Evolutionary conservation across 2,113 vertebrate species (phyloP).

Genomic region (Phylloscopus trochiloides): DNA sequence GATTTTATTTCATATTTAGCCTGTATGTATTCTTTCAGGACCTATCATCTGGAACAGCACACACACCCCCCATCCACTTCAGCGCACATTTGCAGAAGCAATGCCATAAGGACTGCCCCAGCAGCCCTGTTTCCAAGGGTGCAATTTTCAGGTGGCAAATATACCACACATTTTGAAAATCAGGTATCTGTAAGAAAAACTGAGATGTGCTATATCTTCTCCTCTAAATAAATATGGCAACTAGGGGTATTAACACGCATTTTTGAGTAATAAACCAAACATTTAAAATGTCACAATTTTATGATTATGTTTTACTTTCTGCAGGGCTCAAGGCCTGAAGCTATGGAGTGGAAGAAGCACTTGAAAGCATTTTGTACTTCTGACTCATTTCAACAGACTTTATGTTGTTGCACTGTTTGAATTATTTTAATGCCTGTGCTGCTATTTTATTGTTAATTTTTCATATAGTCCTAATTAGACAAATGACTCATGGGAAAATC

Average conservation of each 20-base stretch:
- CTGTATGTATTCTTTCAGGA: not conserved
- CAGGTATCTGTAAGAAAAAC: not conserved
- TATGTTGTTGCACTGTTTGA: not conserved
- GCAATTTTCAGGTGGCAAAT: not conserved
- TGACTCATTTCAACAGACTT: not conserved
- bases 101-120: not conserved
- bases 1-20: not conserved
- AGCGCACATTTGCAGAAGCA: not conserved
- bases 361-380: not conserved
- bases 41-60: not conserved
- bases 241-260: accelerated
- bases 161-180: not conserved
- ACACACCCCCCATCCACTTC: not conserved
- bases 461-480: not conserved
- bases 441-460: not conserved
- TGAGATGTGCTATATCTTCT: not conserved
- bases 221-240: not conserved
- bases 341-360: not conserved
- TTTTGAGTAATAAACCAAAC: not conserved
- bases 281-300: not conserved
- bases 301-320: not conserved
- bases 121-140: not conserved
- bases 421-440: not conserved
- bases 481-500: not conserved
- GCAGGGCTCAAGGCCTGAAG: not conserved